Evolutionary conservation across 2,888 invertebrate species (phyloP).

Genomic region (Chaitophorus viminalis): DNA sequence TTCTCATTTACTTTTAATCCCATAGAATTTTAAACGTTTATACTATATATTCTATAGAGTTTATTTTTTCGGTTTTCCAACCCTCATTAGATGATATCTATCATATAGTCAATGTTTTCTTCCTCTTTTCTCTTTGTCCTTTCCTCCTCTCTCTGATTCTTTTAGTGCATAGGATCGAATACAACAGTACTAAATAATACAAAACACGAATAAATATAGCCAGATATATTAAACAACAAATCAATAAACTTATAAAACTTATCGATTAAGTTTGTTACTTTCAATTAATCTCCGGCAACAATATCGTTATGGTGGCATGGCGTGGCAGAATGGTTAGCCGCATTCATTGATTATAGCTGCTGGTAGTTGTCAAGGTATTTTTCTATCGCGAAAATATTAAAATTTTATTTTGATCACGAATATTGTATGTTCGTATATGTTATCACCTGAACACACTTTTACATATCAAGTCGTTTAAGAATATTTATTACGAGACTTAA

Average conservation of each 20-base stretch:
- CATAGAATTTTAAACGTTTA: neutral
- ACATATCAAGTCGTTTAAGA: neutral
- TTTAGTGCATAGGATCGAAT: neutral
- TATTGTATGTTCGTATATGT: neutral
- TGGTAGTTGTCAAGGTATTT: too few species aligned
- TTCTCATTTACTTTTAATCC: neutral
- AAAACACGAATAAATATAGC: too few species aligned
- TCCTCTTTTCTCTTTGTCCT: neutral
- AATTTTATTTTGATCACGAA: neutral
- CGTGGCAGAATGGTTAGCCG: too few species aligned
- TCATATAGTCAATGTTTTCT: neutral
- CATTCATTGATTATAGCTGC: too few species aligned
- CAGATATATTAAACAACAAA: too few species aligned
- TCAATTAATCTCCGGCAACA: too few species aligned
- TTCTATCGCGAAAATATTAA: neutral
- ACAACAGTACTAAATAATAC: too few species aligned
- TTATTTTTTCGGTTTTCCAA: neutral
- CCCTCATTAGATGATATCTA: too few species aligned
- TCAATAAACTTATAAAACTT: too few species aligned
- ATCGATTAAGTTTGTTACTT: too few species aligned
- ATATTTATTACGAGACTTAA: neutral
- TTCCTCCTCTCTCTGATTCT: neutral
- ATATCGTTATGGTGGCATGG: too few species aligned
- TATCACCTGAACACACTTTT: neutral
- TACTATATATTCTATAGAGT: too few species aligned